Conservation (phyloP, 2,888 invertebrate genomes). For the Trachelus iudaicus region DNA sequence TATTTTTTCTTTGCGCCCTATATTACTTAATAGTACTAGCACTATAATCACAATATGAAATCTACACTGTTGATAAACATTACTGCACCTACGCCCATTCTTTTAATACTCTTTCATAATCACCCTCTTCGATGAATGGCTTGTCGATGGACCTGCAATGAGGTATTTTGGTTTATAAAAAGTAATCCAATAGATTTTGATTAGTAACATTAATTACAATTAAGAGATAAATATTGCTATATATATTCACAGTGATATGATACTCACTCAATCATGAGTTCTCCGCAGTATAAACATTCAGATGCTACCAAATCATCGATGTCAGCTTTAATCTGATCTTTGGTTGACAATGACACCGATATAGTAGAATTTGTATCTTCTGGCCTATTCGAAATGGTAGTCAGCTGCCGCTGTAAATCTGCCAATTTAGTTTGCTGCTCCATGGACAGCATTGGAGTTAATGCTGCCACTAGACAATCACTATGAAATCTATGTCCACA, state of each 20-base stretch:
- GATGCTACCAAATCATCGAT: constrained; percentile 90
- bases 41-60: not conserved
- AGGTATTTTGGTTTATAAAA: not conserved
- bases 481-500: constrained; percentile 96
- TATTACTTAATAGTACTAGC: not conserved
- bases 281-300: constrained; percentile 94
- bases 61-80: not conserved
- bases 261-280: constrained; percentile 82
- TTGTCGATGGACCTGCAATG: constrained; percentile 81
- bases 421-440: constrained; percentile 71
- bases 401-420: constrained; percentile 74
- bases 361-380: constrained; percentile 68
- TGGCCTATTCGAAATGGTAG: constrained; percentile 67
- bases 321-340: constrained; percentile 80
- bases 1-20: not conserved
- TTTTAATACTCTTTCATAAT: constrained; percentile 84
- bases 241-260: constrained; percentile 13
- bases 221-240: not conserved
- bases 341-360: constrained; percentile 68
- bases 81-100: constrained; percentile 79
- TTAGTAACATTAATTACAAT: not conserved
- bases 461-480: constrained; percentile 87
- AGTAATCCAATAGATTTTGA: not conserved
- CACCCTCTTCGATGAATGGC: constrained; percentile 86
- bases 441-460: constrained; percentile 76